Evolutionary conservation across 2,888 invertebrate genomes (phyloP), one percentile per base, ranked within the genome.

Genomic region (Drosophila differens): DNA sequence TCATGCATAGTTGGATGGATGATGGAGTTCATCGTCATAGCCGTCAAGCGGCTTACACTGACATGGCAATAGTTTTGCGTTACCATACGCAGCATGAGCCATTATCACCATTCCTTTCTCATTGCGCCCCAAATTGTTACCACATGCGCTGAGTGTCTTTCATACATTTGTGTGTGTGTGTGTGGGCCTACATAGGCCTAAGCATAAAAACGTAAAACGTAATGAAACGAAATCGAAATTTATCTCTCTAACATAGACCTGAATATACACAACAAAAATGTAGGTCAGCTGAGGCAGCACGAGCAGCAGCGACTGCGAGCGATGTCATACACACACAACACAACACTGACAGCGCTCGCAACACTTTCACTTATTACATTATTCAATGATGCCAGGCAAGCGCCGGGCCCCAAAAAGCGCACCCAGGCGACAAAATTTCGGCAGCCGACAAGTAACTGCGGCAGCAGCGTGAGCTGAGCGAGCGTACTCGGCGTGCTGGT

Each of bases 301-400:
- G 82, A 61, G 74, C 77, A 83, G 68, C 70, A 69, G 67, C 59
- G 73, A 64, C 70, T 57, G 69, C 69, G 47, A 47, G 25, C 47
- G 63, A 54, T 62, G 69, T 49, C 64, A 60, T 49, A 61, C 64
- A 37, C 54, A 47, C 47, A 63, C 66, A 55, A 72, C 52, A 61
- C 59, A 62, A 65, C 53, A 61, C 39, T 35, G 12, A 51, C 16
- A 37, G 37, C 74, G 67, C 71, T 95, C 75, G 65, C 71, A 95
- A 96, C 96, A 96, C 96, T 96, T 96, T 96, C 96, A 96, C 96
- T 96, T 96, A 96, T 96, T 96, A 96, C 96, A 96, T 95, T 95
- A 96, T 95, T 92, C 91, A 92, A 89, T 88, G 85, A 81, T 82
- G 86, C 58, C 72, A 75, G 64, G 53, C 70, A 68, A 72, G 57